These are phyloP conservation scores for Bettongia penicillata DNA, from an alignment of 2,113 vertebrate species.

Conservation along the genomic window DNA sequence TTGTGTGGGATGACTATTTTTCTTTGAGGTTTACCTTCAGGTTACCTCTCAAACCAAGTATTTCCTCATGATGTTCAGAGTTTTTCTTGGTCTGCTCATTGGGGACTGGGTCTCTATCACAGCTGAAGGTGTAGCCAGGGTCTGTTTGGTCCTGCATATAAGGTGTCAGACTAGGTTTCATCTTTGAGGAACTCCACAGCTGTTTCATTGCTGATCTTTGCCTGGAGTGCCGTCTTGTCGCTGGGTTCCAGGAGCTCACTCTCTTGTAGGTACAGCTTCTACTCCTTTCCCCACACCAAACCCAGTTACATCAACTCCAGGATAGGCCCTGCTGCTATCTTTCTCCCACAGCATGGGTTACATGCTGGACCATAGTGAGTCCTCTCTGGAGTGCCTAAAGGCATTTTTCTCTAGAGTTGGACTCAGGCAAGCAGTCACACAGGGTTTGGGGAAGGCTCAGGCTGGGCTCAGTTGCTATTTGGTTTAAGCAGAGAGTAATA, in stretches of 20 bases:
- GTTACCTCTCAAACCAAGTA: not conserved
- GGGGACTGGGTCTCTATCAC: not conserved
- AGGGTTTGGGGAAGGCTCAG: not conserved
- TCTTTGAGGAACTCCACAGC: not conserved
- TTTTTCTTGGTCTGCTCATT: not conserved
- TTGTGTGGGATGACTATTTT: not conserved
- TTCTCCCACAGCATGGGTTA: not conserved
- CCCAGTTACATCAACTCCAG: not conserved
- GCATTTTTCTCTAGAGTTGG: not conserved
- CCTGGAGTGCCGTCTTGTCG: not conserved
- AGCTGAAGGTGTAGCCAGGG: not conserved
- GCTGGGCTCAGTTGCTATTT: not conserved
- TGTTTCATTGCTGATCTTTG: not conserved
- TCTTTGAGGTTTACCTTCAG: not conserved
- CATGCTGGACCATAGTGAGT: not conserved
- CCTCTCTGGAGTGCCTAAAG: not conserved
- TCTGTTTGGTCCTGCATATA: not conserved
- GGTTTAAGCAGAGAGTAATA: not conserved
- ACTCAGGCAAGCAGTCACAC: not conserved
- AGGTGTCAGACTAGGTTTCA: not conserved
- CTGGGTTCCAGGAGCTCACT: not conserved
- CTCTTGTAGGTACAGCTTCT: not conserved
- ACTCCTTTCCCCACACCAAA: not conserved
- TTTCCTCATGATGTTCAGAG: not conserved
- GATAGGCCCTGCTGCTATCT: not conserved